Evolutionary conservation across 2,113 vertebrate species (phyloP).

Genomic region (Drymodes brunneopygia): DNA sequence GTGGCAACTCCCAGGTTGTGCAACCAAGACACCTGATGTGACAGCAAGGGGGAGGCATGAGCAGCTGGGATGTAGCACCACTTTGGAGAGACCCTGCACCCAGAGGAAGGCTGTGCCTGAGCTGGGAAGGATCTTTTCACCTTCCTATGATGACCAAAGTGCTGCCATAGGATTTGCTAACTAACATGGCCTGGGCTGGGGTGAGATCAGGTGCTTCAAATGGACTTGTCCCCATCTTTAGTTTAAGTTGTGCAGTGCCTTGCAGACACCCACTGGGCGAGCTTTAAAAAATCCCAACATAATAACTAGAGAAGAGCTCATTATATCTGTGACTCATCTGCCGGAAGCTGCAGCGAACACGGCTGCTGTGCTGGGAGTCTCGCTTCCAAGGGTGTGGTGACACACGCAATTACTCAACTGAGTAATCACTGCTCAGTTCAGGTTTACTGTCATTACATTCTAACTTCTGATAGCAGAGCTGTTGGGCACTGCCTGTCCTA

Average conservation of each 20-base stretch:
- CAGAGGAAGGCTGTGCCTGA: background rate
- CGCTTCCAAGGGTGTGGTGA: background rate
- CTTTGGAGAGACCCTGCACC: background rate
- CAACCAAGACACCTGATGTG: accelerated
- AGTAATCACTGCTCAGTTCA: background rate
- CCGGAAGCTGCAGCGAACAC: background rate
- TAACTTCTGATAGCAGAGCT: background rate
- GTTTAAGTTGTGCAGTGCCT: background rate
- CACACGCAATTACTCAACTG: background rate
- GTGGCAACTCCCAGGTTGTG: background rate
- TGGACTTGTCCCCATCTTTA: background rate
- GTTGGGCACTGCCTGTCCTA: background rate
- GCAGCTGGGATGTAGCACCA: background rate
- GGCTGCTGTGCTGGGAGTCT: background rate
- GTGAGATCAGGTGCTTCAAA: background rate
- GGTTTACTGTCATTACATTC: background rate
- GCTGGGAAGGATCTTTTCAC: background rate
- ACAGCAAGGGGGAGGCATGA: accelerated
- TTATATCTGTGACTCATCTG: slow-evolving; percentile 1
- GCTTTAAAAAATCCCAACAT: background rate
- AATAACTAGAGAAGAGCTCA: background rate
- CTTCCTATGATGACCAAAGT: background rate
- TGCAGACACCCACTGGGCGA: background rate
- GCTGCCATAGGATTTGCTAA: background rate
- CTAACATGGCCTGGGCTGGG: background rate